Evolutionary conservation across 2,888 invertebrate species (phyloP).

Genomic region (Aelia acuminata): DNA sequence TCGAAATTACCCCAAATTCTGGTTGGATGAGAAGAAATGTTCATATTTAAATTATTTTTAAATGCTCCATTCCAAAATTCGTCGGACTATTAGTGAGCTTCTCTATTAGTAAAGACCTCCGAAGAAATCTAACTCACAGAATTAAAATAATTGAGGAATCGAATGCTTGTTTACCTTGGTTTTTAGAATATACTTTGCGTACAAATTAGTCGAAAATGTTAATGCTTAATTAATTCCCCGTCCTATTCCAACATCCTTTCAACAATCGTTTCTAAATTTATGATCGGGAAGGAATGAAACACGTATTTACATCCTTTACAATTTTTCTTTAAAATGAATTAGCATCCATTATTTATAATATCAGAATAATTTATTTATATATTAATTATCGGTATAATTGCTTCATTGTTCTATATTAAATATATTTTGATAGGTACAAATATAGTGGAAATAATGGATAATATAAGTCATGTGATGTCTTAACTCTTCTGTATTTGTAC

Average conservation of each 20-base stretch:
- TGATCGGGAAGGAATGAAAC: neutral
- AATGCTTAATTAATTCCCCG: neutral
- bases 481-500: too few relatives aligned
- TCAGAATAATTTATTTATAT: too few relatives aligned
- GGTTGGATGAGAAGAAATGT: neutral
- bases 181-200: neutral
- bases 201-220: neutral
- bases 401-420: too few relatives aligned
- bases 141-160: neutral
- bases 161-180: constrained; percentile 6
- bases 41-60: neutral
- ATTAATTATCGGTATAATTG: too few relatives aligned
- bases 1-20: neutral
- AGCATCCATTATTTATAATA: too few relatives aligned
- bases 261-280: neutral
- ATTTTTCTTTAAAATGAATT: neutral
- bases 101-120: neutral
- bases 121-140: neutral
- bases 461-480: too few relatives aligned
- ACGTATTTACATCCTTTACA: neutral
- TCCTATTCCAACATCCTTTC: neutral
- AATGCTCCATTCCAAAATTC: neutral
- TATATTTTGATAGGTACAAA: too few relatives aligned
- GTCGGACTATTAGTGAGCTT: neutral
- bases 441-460: too few relatives aligned